These are phyloP conservation scores for Aplochiton taeniatus DNA, from an alignment of 2,797 vertebrate species.

Conservation along the genomic window DNA sequence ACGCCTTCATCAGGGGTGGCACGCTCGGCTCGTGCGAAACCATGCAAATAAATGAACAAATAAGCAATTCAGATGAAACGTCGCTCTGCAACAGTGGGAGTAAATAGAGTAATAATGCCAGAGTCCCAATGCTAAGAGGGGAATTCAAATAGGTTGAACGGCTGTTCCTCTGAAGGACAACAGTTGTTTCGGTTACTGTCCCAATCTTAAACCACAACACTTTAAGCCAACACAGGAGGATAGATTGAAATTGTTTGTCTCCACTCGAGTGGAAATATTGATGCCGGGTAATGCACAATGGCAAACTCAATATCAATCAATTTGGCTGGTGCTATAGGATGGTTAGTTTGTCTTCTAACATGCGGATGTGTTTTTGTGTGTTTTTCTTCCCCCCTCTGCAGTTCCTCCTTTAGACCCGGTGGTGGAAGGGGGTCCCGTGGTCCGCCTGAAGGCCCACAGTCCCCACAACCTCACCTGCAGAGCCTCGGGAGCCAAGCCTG, in stretches of 20 bases:
- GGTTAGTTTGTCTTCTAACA: conserved; percentile 44
- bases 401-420: conserved; percentile 86
- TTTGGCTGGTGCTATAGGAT: conserved; percentile 27
- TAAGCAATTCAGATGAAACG: conserved; percentile 75
- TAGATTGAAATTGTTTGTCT: conserved; percentile 45
- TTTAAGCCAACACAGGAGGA: conserved; percentile 50
- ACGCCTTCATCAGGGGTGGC: conserved; percentile 76
- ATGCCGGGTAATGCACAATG: conserved; percentile 48
- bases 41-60: conserved; percentile 81
- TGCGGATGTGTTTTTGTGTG: conserved; percentile 1
- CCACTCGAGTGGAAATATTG: conserved; percentile 38
- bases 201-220: conserved; percentile 44
- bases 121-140: conserved; percentile 59
- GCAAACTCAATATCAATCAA: conserved; percentile 40
- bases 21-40: conserved; percentile 70
- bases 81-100: conserved; percentile 61
- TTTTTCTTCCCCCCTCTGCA: conserved; percentile 53
- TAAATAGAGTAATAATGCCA: conserved; percentile 72
- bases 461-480: conserved; percentile 87
- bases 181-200: conserved; percentile 36
- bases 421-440: conserved; percentile 84
- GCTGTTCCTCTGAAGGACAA: conserved; percentile 43
- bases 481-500: conserved; percentile 81
- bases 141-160: conserved; percentile 60
- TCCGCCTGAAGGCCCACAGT: conserved; percentile 84